Evolutionary conservation across 2,888 invertebrate genomes (phyloP).

Genomic region (Cosmorhoe ocellata): DNA sequence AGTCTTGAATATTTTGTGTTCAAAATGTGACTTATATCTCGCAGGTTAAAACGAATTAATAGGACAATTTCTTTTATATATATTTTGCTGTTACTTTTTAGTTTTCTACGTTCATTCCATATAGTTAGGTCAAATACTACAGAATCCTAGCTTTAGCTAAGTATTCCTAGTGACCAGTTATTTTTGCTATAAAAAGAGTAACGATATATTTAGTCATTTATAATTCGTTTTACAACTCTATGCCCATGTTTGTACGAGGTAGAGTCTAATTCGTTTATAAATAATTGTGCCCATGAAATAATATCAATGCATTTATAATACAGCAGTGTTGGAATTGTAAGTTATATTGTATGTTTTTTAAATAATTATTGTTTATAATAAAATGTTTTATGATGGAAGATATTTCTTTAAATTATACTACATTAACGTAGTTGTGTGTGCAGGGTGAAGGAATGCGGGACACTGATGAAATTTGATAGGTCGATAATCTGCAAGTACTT

Average conservation of each 20-base stretch:
- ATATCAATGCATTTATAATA: constrained; percentile 71
- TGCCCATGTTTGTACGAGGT: constrained; percentile 1
- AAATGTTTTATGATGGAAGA: constrained; percentile 70
- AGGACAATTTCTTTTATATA: neutral
- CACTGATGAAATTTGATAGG: too few relatives aligned
- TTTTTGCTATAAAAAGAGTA: neutral
- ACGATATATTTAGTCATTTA: neutral
- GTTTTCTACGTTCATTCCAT: constrained; percentile 5
- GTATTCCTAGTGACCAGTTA: too few relatives aligned
- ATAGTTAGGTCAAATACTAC: too few relatives aligned
- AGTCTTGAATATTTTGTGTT: too few relatives aligned
- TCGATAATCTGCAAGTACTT: too few relatives aligned
- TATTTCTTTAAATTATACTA: neutral
- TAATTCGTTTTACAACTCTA: neutral
- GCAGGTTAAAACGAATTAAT: neutral
- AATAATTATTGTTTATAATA: constrained; percentile 80
- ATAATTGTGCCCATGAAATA: constrained; percentile 44
- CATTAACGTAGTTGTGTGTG: too few relatives aligned
- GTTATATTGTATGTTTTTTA: constrained; percentile 71
- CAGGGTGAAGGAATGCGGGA: too few relatives aligned
- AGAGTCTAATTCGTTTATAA: constrained; percentile 25
- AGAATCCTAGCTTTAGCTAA: too few relatives aligned
- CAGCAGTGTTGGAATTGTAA: constrained; percentile 73
- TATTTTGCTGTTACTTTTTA: too few relatives aligned
- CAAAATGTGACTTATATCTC: neutral